These are phyloP conservation scores for Semaprochilodus insignis DNA, from an alignment of 2,797 vertebrate species.

Conservation along the genomic window DNA sequence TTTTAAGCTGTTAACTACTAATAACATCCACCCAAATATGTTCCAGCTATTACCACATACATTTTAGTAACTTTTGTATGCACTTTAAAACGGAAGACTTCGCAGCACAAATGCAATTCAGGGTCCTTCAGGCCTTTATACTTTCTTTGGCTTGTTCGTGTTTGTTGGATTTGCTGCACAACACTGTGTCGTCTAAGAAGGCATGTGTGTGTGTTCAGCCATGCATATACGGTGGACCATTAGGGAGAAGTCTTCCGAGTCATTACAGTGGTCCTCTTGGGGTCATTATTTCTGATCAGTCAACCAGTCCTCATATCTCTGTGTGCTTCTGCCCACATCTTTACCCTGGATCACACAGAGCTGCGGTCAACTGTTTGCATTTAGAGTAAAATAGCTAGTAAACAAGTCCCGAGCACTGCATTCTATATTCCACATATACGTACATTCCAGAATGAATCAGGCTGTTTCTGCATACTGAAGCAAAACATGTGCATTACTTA, in stretches of 20 bases:
- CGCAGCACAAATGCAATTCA: background rate
- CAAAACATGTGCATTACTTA: background rate
- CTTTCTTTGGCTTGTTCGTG: background rate
- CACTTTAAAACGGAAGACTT: background rate
- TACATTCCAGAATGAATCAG: conserved; percentile 13
- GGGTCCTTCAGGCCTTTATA: conserved; percentile 15
- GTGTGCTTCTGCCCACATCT: conserved; percentile 26
- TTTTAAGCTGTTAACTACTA: background rate
- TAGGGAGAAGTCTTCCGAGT: conserved; percentile 37
- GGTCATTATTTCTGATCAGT: conserved; percentile 56
- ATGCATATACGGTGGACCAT: conserved; percentile 35
- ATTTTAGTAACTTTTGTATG: background rate
- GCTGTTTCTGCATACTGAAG: background rate
- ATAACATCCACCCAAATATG: background rate
- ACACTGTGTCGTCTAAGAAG: conserved; percentile 20
- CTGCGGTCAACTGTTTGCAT: conserved; percentile 27
- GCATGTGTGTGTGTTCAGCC: conserved; percentile 19
- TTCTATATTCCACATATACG: background rate
- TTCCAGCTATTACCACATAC: background rate
- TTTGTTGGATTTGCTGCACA: conserved; percentile 29
- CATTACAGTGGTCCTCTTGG: conserved; percentile 33
- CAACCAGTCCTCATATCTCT: conserved; percentile 39
- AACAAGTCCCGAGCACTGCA: background rate
- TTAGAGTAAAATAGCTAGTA: conserved; percentile 11
- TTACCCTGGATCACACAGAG: conserved; percentile 17